Evolutionary conservation across 2,888 invertebrate species (phyloP), one percentile per base, ranked within the genome.

Genomic region (Polymixis lichenea): DNA sequence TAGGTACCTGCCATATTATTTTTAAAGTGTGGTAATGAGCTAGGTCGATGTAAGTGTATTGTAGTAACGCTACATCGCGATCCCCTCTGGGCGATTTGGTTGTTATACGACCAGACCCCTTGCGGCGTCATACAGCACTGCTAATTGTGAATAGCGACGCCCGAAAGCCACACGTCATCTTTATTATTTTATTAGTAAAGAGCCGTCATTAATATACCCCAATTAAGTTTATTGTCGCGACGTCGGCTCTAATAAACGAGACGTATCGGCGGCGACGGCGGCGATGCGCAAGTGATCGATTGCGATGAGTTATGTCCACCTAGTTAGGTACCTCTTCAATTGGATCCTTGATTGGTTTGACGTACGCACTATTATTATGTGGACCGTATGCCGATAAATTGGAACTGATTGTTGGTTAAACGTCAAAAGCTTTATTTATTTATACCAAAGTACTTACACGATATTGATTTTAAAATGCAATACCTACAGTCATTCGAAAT

Each of bases 301-400:
- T 91, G 93, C 92, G 90, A 92, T 93, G 93, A 94, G 92, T 94
- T 95, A 94, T 93, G 95, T 95, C 95, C 95, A 95, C 94, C 94
- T 95, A 95, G 95, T 96, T 95, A n/a, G n/a, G n/a, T n/a, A 95
- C 95, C 95, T 95, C 93, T 95, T 95, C 96, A 96, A 96, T 96
- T 96, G 96, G 93, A 91, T 93, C 92, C 94, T 93, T 95, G 95
- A 96, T 96, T 96, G 96, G 94, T 93, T 94, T 93, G 95, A 96
- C 94, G 94, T 95, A 91, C 93, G 92, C 93, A 92, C 93, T 92
- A 94, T 94, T 94, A 94, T 94, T 93, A 93, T 93, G 90, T 91
- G 90, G 91, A 90, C 92, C 88, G 87, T 89, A 93, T 91, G 86
- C 89, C 91, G 92, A 93, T 94, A 94, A 94, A 95, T 95, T 95